Base-by-base conservation (phyloP, 2,113 vertebrate genomes). In the Cyprinodon tularosa region DNA sequence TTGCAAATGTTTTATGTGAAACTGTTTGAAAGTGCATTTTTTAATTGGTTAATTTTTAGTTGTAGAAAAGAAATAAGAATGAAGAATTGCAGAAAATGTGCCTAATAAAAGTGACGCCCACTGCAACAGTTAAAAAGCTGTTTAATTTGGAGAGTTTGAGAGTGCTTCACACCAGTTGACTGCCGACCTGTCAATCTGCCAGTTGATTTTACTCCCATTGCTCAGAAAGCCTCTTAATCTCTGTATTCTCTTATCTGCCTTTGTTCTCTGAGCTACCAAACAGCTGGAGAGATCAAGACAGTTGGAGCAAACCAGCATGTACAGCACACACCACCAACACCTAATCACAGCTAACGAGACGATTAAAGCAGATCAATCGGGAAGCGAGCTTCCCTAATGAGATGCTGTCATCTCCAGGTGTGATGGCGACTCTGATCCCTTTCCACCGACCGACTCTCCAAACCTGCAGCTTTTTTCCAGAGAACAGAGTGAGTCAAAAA, bases 361-460 rank as follows among this genome's bases (percentile, higher is more conserved):
- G 85, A 91, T 90, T 92, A 91, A 48, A 74, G 80, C 57, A 20
- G 60, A 91, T 93, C 88, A 92, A 87, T 92, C 84, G 85, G 65
- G 64, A 68, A 69, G 76, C 66, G 22, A 0, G 37, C 3, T 80
- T 61, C 68, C 70, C 83, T 86, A 82, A 88, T 82, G 72, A 72
- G 86, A 77, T 47, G 3, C 71, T 82, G 84, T 84, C 84, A 79
- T 75, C 62, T 66, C 74, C 67, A 64, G 63, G 76, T 8, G 7
- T 65, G 68, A 68, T 4, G 63, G 53, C 4, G 29, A 50, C 40
- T 68, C 74, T 29, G 80, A 37, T 45, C n/a, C 63, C 29, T 4
- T 67, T 61, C 72, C 66, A 44, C 65, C 48, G 81, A 82, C 62
- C 76, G 42, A n/a, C 62, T 60, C 73, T 60, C n/a, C 11, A 48